Percentiles rank a stretch among this genome's conserved stretches.
Evolutionary conservation across 1,140 invertebrate genomes (phyloP).

Genomic region (Plectus sambesii): DNA sequence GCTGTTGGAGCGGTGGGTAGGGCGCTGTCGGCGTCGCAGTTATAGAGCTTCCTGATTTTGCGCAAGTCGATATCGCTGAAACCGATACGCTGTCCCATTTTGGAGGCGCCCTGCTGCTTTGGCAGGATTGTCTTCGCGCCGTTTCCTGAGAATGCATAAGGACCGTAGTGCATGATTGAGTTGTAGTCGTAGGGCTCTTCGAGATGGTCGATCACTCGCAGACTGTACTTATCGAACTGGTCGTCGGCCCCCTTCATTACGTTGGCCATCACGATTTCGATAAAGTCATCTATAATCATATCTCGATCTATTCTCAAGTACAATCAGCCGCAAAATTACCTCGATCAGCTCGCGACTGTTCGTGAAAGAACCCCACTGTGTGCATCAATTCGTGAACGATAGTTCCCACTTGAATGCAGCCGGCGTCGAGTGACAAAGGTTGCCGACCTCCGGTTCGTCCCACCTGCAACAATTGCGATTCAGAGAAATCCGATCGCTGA

Average conservation of each 20-base stretch:
- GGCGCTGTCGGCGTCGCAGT: slow-evolving; percentile 33
- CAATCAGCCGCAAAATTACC: slow-evolving; percentile 9
- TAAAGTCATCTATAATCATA: slow-evolving; percentile 43
- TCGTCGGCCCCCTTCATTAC: slow-evolving; percentile 42
- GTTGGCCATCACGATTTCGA: slow-evolving; percentile 43
- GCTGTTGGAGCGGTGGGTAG: slow-evolving; percentile 1
- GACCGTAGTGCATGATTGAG: slow-evolving; percentile 53
- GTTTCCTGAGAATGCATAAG: slow-evolving; percentile 52
- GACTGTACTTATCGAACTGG: slow-evolving; percentile 45
- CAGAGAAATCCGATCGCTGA: too few relatives aligned
- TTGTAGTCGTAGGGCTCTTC: slow-evolving; percentile 49
- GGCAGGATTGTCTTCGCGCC: slow-evolving; percentile 51
- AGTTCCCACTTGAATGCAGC: slow-evolving; percentile 43
- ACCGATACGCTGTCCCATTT: slow-evolving; percentile 50
- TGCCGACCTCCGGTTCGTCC: slow-evolving; percentile 37
- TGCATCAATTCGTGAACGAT: slow-evolving; percentile 45
- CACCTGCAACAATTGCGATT: too few relatives aligned
- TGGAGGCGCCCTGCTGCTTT: slow-evolving; percentile 43
- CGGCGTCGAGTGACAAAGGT: slow-evolving; percentile 39
- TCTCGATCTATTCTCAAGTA: slow-evolving; percentile 21
- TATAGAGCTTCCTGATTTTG: slow-evolving; percentile 52
- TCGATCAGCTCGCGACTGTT: slow-evolving; percentile 37
- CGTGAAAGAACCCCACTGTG: slow-evolving; percentile 45
- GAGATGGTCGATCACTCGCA: slow-evolving; percentile 40
- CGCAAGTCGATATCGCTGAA: slow-evolving; percentile 49